Evolutionary conservation across 2,888 invertebrate genomes (phyloP).

Genomic region (Tinea pellionella): DNA sequence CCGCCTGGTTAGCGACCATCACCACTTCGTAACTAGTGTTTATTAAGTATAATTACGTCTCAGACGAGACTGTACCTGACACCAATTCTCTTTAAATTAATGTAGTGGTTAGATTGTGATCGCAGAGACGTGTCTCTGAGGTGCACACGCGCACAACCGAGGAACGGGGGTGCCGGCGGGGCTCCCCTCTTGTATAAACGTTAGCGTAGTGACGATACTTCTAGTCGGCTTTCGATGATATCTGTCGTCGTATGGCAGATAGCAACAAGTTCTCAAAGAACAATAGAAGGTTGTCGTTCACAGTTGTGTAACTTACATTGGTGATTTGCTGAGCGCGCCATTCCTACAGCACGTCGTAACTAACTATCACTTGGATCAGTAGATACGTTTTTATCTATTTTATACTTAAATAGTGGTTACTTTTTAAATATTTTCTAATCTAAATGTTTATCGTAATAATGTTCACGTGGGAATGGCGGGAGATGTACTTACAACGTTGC

Average conservation of each 20-base stretch:
- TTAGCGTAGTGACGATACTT: conserved; percentile 56
- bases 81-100: conserved; percentile 20
- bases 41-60: conserved; percentile 27
- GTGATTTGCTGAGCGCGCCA: neutral
- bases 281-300: neutral
- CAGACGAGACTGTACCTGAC: conserved; percentile 56
- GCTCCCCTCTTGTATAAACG: conserved; percentile 29
- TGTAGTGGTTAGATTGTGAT: conserved; percentile 18
- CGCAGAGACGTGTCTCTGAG: conserved; percentile 5
- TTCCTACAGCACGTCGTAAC: neutral
- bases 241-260: conserved; percentile 31
- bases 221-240: conserved; percentile 67
- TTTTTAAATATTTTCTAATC: neutral
- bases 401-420: neutral
- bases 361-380: neutral
- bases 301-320: neutral
- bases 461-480: conserved; percentile 6
- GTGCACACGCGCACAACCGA: neutral
- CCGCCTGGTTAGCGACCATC: conserved; percentile 26
- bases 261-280: neutral
- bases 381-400: neutral
- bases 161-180: conserved; percentile 14
- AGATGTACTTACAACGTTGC: neutral
- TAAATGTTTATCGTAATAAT: conserved; percentile 1
- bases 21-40: conserved; percentile 14